Conservation (phyloP, 1,140 invertebrate species). For the Temnothorax longispinosus region DNA sequence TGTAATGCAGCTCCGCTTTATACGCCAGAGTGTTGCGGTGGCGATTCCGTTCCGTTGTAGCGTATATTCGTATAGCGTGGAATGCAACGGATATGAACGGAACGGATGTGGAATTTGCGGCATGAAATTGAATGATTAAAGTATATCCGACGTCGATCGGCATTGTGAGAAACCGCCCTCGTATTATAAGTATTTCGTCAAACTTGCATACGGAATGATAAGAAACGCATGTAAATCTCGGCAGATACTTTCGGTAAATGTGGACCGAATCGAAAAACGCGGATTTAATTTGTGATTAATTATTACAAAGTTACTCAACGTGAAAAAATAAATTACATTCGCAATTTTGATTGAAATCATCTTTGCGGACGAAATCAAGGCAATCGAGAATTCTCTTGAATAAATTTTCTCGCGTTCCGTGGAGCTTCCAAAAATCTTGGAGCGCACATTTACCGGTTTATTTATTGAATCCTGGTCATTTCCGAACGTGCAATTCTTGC, state of each 20-base stretch:
- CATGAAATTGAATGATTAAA: conserved; percentile 7
- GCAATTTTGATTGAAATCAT: not conserved
- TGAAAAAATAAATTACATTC: not conserved
- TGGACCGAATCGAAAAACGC: not conserved
- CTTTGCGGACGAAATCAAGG: not conserved
- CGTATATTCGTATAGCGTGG: not conserved
- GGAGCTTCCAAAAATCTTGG: not conserved
- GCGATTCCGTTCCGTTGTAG: not conserved
- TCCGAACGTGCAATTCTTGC: not conserved
- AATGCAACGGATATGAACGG: not conserved
- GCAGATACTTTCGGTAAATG: not conserved
- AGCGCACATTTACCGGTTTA: not conserved
- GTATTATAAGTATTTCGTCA: not conserved
- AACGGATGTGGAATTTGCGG: conserved; percentile 14
- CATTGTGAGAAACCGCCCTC: not conserved
- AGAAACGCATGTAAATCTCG: not conserved
- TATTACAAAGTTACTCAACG: not conserved
- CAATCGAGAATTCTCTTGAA: not conserved
- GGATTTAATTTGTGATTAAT: conserved; percentile 8
- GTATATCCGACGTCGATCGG: not conserved
- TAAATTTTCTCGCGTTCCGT: not conserved
- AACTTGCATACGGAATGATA: too few relatives aligned
- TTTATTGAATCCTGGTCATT: not conserved
- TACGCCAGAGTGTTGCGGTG: not conserved
- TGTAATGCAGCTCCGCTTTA: not conserved